phyloP scores from a whole-genome alignment of 2,888 invertebrate species.

The Rosalia funebris region DNA sequence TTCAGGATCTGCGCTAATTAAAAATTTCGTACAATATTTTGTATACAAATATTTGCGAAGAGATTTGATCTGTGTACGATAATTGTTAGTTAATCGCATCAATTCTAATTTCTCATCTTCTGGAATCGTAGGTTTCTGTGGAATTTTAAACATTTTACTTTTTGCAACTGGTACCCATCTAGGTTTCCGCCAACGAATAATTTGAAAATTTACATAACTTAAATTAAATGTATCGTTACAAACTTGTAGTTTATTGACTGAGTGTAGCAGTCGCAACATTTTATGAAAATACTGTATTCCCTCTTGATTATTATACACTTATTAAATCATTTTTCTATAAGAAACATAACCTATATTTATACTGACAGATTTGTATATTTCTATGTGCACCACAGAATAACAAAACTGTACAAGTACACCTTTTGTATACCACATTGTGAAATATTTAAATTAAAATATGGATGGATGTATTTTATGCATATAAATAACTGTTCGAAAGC shows the following conservation, averaged over 20 bases:
- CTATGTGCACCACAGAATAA: too few relatives aligned
- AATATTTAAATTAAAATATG: too few relatives aligned
- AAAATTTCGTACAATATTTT: constrained; percentile 48
- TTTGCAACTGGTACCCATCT: constrained; percentile 83
- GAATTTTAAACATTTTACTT: constrained; percentile 79
- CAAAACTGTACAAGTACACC: too few relatives aligned
- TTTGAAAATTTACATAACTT: constrained; percentile 23
- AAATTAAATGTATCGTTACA: background rate
- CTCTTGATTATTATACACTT: too few relatives aligned
- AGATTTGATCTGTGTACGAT: constrained; percentile 69
- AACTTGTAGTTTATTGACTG: background rate
- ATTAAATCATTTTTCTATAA: too few relatives aligned
- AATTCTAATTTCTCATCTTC: constrained; percentile 75
- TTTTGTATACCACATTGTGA: too few relatives aligned
- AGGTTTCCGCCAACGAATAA: constrained; percentile 77
- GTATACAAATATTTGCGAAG: constrained; percentile 53
- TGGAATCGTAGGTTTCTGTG: constrained; percentile 69
- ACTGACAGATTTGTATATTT: too few relatives aligned
- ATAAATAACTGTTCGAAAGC: too few relatives aligned
- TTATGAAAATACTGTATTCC: too few relatives aligned
- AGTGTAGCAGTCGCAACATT: constrained; percentile 8
- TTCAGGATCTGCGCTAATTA: constrained; percentile 54
- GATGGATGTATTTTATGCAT: too few relatives aligned
- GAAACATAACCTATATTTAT: too few relatives aligned
- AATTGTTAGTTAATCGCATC: constrained; percentile 75